These are phyloP conservation scores for Tapirus terrestris DNA, from an alignment of 2,113 vertebrate species.

Conservation along the genomic window DNA sequence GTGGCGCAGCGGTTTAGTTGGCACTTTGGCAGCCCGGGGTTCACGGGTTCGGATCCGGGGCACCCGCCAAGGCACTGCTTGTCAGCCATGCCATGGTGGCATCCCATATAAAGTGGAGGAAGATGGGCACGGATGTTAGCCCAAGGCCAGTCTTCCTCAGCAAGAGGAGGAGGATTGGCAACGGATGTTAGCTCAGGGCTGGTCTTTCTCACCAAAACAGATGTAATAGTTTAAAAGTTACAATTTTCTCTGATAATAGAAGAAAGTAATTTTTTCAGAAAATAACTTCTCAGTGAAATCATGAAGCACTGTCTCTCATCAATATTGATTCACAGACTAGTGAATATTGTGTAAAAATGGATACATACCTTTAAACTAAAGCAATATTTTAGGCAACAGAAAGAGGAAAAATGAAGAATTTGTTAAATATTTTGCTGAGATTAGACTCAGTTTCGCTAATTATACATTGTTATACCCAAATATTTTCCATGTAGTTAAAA, in stretches of 20 bases:
- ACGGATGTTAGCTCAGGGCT: too few relatives aligned
- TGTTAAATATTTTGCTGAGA: conserved; percentile 2
- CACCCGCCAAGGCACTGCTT: too few relatives aligned
- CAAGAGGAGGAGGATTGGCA: too few relatives aligned
- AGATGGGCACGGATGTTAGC: too few relatives aligned
- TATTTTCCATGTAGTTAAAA: neutral
- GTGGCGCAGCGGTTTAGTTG: too few relatives aligned
- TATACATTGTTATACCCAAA: neutral
- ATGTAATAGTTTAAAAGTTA: conserved; percentile 72
- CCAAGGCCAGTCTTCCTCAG: too few relatives aligned
- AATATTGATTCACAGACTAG: conserved; percentile 42
- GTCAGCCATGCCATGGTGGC: too few relatives aligned
- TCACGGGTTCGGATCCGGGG: too few relatives aligned
- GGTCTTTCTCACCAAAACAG: too few relatives aligned
- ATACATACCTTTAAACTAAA: neutral
- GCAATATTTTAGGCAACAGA: neutral
- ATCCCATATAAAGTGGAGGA: too few relatives aligned
- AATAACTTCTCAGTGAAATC: conserved; percentile 65
- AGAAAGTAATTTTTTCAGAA: conserved; percentile 58
- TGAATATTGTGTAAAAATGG: conserved; percentile 46
- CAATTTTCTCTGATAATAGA: conserved; percentile 53
- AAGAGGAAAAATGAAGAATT: neutral
- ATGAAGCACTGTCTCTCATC: neutral
- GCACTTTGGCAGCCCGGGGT: too few relatives aligned
- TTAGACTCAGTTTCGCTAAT: conserved; percentile 19